Percentiles rank a stretch among this genome's conserved stretches.
Conservation (phyloP, 1,140 invertebrate species). For the Copidosoma floridanum region DNA sequence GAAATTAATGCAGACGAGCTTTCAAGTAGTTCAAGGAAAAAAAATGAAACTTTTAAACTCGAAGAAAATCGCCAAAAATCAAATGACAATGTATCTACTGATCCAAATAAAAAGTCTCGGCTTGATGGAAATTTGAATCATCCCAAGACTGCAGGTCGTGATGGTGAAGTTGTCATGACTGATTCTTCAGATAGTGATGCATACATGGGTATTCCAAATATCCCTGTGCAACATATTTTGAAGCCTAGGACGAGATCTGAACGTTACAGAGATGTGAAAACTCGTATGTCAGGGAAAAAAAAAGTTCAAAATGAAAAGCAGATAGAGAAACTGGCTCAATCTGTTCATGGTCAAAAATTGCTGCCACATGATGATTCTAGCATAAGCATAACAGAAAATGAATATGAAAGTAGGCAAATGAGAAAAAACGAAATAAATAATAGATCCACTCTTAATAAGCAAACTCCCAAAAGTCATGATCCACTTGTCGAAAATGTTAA, state of each 20-base stretch:
- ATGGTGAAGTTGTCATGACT: background rate
- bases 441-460: background rate
- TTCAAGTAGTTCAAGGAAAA: no score
- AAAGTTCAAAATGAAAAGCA: background rate
- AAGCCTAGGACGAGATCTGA: background rate
- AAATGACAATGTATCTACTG: background rate
- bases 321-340: background rate
- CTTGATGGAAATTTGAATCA: background rate
- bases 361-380: conserved; percentile 26
- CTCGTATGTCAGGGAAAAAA: conserved; percentile 5
- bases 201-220: conserved; percentile 32
- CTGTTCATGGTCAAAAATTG: background rate
- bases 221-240: conserved; percentile 27
- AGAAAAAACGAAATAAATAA: background rate
- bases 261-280: conserved; percentile 8
- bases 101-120: background rate
- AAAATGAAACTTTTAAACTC: conserved; percentile 12
- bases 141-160: background rate
- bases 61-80: background rate
- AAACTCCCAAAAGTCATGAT: background rate
- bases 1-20: background rate
- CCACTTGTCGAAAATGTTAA: background rate
- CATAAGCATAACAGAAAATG: conserved; percentile 31
- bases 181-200: conserved; percentile 29
- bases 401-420: conserved; percentile 4